Evolutionary conservation across 1,140 invertebrate genomes (phyloP), one percentile per base, ranked within the genome.

Genomic region (Probaryconus sp.): DNA sequence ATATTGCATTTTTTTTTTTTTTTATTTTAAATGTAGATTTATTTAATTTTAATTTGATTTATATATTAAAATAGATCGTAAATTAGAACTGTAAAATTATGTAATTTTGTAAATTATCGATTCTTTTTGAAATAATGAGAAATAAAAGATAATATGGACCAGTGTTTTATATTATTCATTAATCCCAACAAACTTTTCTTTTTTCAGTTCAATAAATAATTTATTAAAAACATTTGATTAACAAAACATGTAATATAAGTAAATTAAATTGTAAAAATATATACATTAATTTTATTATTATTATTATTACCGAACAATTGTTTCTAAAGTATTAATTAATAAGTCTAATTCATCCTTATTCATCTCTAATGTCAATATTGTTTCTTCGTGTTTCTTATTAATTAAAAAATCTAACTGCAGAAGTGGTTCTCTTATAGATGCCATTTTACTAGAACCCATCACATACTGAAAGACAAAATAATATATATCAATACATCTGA

Each of bases 391-490:
- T 10, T 78, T 78, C 3, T 80, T 71, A 61, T 82, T 77, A 0
- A 83, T 24, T 3, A 64, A 69, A 7, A 87, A 61, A 67, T 86
- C 80, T 20, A 87, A 18, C 38, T 87, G 83, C 7, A 87, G 47
- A 21, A 87, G 69, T 11, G 80, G 79, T 70, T 86, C 84, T 58
- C 78, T 70, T 2, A 85, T 63, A 0, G 83, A 79, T 11, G 85
- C 78, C 33, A 84, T 65, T 61, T 83, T 82, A 68, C 84, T 87
- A 0, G 85, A 86, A 10, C 85, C 85, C 82, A 87, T 86, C n/a
- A 86, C 48, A 26, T 84, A 73, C 85, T 87, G 7, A 9, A 75
- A 77, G 43, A 16, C 10, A 13, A 20, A 61, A 55, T 50, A 21
- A 16, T 42, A 26, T 65, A 43, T 20, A 35, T 28, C 35, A 42